A percentile compares a stretch with the other conserved stretches of the same genome.
These are phyloP conservation scores for Ectemnius continuus DNA, from an alignment of 2,888 invertebrate genomes.

Conservation along the genomic window DNA sequence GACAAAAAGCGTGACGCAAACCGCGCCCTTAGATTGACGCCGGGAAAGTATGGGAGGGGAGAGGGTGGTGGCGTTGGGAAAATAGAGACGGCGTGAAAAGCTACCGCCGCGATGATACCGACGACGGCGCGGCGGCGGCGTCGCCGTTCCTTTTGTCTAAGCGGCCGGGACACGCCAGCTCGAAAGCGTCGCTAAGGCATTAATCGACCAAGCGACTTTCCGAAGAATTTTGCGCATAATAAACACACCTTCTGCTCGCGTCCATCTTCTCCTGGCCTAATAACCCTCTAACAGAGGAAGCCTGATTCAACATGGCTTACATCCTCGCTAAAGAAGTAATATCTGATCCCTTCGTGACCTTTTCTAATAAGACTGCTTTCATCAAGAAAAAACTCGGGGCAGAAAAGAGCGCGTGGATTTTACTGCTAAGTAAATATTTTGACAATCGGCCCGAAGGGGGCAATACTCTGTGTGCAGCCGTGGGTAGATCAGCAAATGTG, in stretches of 20 bases:
- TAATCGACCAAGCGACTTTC: slow-evolving; percentile 50
- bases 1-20: slow-evolving; percentile 48
- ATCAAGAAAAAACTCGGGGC: too few species aligned
- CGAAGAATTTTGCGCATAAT: slow-evolving; percentile 29
- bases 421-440: slow-evolving; percentile 73
- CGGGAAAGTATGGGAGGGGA: slow-evolving; percentile 15
- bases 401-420: slow-evolving; percentile 45
- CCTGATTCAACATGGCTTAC: background rate
- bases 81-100: slow-evolving; percentile 51
- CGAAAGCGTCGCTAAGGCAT: slow-evolving; percentile 31
- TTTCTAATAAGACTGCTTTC: too few species aligned
- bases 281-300: too few species aligned
- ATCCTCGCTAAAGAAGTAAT: background rate
- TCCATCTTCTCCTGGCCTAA: background rate
- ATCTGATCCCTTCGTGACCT: background rate
- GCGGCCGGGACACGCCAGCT: slow-evolving; percentile 19
- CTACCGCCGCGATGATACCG: slow-evolving; percentile 37
- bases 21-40: slow-evolving; percentile 36
- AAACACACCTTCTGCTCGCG: background rate
- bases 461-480: slow-evolving; percentile 46
- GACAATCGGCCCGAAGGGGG: slow-evolving; percentile 67
- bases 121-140: slow-evolving; percentile 16
- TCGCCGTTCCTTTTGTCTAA: slow-evolving; percentile 44
- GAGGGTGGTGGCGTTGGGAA: slow-evolving; percentile 35
- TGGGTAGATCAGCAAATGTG: slow-evolving; percentile 73